phyloP scores from a whole-genome alignment of 2,888 invertebrate genomes.

The Lepidocyrtoides sp. region DNA sequence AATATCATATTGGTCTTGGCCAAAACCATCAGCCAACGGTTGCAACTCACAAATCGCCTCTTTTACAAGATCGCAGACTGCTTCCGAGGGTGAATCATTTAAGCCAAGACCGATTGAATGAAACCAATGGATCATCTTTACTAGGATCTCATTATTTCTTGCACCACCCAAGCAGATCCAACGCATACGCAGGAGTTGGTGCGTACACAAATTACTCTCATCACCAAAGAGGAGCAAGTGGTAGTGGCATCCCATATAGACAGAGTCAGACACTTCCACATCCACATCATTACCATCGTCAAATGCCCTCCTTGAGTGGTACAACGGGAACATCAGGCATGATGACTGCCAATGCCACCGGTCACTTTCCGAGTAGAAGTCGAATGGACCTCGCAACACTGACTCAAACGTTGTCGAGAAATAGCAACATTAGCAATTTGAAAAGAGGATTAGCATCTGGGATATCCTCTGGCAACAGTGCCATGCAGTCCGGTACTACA shows the following conservation, averaged over 20 bases:
- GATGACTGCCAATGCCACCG: not conserved
- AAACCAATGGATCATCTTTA: constrained; percentile 8
- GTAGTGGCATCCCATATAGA: not conserved
- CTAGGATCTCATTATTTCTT: constrained; percentile 21
- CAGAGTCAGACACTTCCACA: constrained; percentile 77
- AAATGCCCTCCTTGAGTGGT: constrained; percentile 32
- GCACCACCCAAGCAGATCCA: constrained; percentile 39
- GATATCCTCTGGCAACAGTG: not conserved
- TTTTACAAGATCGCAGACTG: constrained; percentile 53
- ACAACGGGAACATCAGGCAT: not conserved
- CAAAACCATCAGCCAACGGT: constrained; percentile 46
- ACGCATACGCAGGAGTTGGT: constrained; percentile 5
- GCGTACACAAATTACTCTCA: constrained; percentile 35
- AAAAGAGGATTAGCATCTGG: not conserved
- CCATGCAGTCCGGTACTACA: not conserved
- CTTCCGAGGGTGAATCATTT: constrained; percentile 64
- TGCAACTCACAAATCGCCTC: constrained; percentile 47
- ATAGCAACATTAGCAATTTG: constrained; percentile 23
- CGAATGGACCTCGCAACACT: constrained; percentile 50
- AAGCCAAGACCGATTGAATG: constrained; percentile 61
- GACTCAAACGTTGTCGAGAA: constrained; percentile 43
- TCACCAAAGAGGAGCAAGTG: constrained; percentile 19
- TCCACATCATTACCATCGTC: constrained; percentile 68
- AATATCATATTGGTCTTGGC: constrained; percentile 48
- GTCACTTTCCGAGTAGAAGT: constrained; percentile 55